Conservation (phyloP, 2,113 vertebrate species). For the Centropus bengalensis region DNA sequence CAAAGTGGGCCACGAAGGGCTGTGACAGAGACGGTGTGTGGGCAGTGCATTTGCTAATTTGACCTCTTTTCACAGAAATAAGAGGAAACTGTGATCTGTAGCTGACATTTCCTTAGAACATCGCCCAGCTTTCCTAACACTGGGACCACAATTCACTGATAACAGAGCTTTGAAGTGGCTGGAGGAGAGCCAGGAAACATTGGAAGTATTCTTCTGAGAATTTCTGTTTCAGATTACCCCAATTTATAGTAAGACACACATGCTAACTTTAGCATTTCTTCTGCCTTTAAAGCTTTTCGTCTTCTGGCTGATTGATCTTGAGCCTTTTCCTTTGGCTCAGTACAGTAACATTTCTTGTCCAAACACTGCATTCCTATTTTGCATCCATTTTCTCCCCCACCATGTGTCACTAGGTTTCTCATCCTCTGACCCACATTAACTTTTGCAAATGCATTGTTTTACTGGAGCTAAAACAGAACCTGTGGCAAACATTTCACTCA, state of each 20-base stretch:
- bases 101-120: slow-evolving; percentile 78
- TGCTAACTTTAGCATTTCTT: slow-evolving; percentile 79
- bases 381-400: slow-evolving; percentile 54
- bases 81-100: slow-evolving; percentile 75
- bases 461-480: not conserved
- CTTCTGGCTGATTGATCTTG: slow-evolving; percentile 73
- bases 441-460: not conserved
- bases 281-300: slow-evolving; percentile 68
- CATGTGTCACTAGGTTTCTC: slow-evolving; percentile 46
- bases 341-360: slow-evolving; percentile 40
- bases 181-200: slow-evolving; percentile 76
- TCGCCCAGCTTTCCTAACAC: slow-evolving; percentile 70
- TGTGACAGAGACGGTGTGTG: not conserved
- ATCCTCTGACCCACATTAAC: slow-evolving; percentile 43
- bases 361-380: slow-evolving; percentile 66
- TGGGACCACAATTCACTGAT: slow-evolving; percentile 79
- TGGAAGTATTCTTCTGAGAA: slow-evolving; percentile 75
- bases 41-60: slow-evolving; percentile 50
- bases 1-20: not conserved
- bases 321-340: slow-evolving; percentile 74
- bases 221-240: slow-evolving; percentile 82
- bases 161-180: slow-evolving; percentile 80
- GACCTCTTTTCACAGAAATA: slow-evolving; percentile 63
- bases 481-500: not conserved
- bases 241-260: slow-evolving; percentile 76